Evolutionary conservation across 2,113 vertebrate species (phyloP), one percentile per base, ranked within the genome.

Genomic region (Dascyllus trimaculatus): DNA sequence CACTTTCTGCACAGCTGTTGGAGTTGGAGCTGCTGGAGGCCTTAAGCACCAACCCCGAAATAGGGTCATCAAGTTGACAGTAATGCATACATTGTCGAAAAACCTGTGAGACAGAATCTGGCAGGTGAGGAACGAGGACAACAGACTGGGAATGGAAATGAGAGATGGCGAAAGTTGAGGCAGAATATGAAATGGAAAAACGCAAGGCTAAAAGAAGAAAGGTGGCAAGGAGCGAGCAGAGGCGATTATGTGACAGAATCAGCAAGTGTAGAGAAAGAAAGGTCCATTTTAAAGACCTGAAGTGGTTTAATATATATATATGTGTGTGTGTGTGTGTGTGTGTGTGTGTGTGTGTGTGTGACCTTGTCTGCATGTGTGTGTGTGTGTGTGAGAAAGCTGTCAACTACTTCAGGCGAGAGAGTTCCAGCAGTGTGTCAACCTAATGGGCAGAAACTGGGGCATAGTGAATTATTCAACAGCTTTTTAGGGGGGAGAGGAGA

Each of bases 361-460:
- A 78, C 76, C 82, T 75, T 18, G 4, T 35, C 32, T 84, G 66
- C 1, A 1, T 18, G 8, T 60, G 38, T 52, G 1, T 26, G 14
- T 24, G n/a, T 45, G 19, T 60, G 56, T 60, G 46, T 83, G 78
- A 87, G 77, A 79, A 86, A 92, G 87, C 92, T 92, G 91, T 92
- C 92, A 93, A 85, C 84, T 83, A 82, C 83, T 91, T 80, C 56
- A 78, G 85, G 86, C 86, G 51, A 87, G 89, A 89, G 88, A 89
- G 78, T 91, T 93, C 74, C 85, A 87, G 86, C 78, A 89, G 81
- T 88, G 85, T 93, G 89, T 92, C 91, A 92, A 91, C 82, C 84
- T 93, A 93, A 93, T 93, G 88, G 92, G 87, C 88, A 92, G 86
- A 91, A 93, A 93, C 90, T 91, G 89, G 92, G 91, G 83, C 92